Evolutionary conservation across 2,888 invertebrate species (phyloP).

Genomic region (Mesochorus sp.): DNA sequence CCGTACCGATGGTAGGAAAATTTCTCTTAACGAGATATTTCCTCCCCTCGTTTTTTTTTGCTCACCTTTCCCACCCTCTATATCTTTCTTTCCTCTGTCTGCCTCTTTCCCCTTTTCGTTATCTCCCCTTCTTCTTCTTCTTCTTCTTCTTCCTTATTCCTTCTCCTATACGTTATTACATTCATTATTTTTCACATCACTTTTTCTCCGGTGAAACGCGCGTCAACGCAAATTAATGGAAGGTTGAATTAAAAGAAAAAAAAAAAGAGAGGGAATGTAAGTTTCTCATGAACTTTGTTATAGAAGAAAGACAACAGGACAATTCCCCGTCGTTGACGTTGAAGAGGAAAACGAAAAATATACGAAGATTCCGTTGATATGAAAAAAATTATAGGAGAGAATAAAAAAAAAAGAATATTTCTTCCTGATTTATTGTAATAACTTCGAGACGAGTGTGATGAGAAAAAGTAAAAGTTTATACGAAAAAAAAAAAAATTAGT

Average conservation of each 20-base stretch:
- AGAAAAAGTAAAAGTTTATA: neutral
- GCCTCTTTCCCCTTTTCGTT: too few relatives aligned
- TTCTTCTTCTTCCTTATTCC: conserved; percentile 9
- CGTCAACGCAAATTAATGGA: conserved; percentile 44
- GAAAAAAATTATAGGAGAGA: too few relatives aligned
- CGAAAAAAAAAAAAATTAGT: neutral
- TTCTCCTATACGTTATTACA: neutral
- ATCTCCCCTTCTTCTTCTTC: neutral
- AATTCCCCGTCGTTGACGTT: too few relatives aligned
- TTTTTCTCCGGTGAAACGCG: conserved; percentile 20
- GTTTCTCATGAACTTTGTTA: too few relatives aligned
- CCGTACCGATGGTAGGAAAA: conserved; percentile 27
- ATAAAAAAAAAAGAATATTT: too few relatives aligned
- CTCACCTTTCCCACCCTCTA: neutral
- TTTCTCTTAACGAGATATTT: neutral
- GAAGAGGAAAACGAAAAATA: too few relatives aligned
- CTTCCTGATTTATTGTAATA: neutral
- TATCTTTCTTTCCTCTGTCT: too few relatives aligned
- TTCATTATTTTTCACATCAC: conserved; percentile 34
- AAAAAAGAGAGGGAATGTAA: neutral
- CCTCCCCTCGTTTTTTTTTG: too few relatives aligned
- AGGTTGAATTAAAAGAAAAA: conserved; percentile 24
- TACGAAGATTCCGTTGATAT: too few relatives aligned
- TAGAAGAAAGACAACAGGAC: too few relatives aligned
- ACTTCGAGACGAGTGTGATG: neutral